phyloP scores from a whole-genome alignment of 2,797 vertebrate genomes.

The Lepus oiostolus region DNA sequence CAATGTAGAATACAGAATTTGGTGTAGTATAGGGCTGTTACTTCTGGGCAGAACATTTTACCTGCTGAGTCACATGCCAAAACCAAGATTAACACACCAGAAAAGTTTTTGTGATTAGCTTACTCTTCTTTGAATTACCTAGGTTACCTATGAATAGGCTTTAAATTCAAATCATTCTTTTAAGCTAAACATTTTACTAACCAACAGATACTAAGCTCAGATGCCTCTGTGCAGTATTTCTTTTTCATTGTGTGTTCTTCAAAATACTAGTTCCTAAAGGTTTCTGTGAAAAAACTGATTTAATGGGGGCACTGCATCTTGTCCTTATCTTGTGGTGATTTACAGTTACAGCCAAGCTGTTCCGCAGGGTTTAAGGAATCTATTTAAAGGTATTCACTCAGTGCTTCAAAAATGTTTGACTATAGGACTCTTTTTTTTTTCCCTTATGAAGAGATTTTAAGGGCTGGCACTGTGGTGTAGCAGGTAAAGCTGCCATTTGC shows the following conservation, averaged over 20 bases:
- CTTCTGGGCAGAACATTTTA: neutral
- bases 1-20: conserved; percentile 34
- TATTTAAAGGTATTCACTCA: conserved; percentile 18
- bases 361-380: conserved; percentile 3
- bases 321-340: neutral
- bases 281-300: conserved; percentile 13
- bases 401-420: conserved; percentile 48
- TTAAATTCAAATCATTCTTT: neutral
- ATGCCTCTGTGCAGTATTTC: neutral
- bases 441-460: neutral
- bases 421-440: neutral
- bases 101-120: conserved; percentile 19
- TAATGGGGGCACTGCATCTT: neutral
- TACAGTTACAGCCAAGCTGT: neutral
- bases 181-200: neutral
- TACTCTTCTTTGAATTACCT: neutral
- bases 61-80: neutral
- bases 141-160: neutral
- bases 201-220: neutral
- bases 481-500: too few species aligned
- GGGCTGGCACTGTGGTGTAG: too few species aligned
- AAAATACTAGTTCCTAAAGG: neutral
- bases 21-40: neutral
- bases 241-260: conserved; percentile 40
- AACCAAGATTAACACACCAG: neutral